Conservation (phyloP, 2,797 vertebrate genomes). For the Enteromius treurensis region DNA sequence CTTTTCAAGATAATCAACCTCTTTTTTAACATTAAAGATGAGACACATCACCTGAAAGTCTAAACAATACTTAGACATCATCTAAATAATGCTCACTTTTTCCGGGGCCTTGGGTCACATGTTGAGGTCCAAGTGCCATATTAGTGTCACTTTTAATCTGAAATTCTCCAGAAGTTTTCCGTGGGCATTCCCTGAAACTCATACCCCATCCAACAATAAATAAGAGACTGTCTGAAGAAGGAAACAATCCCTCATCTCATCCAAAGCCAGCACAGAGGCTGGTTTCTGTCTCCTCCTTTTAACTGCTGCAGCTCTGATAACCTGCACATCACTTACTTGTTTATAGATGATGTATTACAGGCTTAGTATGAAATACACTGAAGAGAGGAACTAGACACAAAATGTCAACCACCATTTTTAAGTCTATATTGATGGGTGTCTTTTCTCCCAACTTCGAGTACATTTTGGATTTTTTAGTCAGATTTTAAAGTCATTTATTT, state of each 20-base stretch:
- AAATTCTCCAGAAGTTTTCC: conserved; percentile 59
- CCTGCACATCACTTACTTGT: conserved; percentile 30
- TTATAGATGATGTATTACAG: conserved; percentile 29
- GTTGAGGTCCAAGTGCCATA: conserved; percentile 32
- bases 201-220: conserved; percentile 44
- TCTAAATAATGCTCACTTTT: conserved; percentile 41
- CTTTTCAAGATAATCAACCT: neutral
- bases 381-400: neutral
- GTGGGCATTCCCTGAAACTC: conserved; percentile 52
- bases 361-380: neutral
- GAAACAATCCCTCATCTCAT: conserved; percentile 43
- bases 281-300: conserved; percentile 39
- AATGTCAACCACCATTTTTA: neutral
- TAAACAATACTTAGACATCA: conserved; percentile 24
- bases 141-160: conserved; percentile 52
- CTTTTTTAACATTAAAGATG: neutral
- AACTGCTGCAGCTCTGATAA: conserved; percentile 35
- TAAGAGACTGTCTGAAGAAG: conserved; percentile 49
- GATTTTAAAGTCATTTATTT: neutral
- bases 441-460: neutral
- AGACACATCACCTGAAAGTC: conserved; percentile 21
- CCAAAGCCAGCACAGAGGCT: conserved; percentile 32
- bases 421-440: neutral
- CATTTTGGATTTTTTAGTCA: neutral
- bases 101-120: neutral